Evolutionary conservation across 30 jellyfish, hydroid and myxozoan genomes (phyloP).

Genomic region (Mastigias papua): DNA sequence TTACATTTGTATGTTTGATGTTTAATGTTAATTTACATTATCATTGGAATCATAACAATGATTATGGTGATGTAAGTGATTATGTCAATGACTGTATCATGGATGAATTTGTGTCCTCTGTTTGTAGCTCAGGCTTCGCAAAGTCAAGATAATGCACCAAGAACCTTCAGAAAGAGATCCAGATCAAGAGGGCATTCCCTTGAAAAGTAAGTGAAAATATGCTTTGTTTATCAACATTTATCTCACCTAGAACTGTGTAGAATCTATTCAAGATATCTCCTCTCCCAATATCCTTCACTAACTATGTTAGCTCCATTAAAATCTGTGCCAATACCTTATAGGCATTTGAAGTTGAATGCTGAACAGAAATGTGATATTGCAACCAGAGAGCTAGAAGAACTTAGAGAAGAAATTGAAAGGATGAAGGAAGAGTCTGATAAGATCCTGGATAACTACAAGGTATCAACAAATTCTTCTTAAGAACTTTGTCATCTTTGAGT

Average conservation of each 20-base stretch:
- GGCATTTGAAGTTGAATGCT: slow-evolving; percentile 86
- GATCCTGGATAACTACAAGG: slow-evolving; percentile 88
- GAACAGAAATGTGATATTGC: slow-evolving; percentile 99
- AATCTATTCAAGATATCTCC: not conserved
- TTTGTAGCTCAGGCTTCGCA: slow-evolving; percentile 56
- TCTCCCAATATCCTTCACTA: too few species aligned
- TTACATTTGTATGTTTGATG: too few species aligned
- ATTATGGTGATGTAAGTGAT: too few species aligned
- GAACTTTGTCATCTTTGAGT: not conserved
- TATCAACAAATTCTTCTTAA: not conserved
- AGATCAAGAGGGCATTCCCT: slow-evolving; percentile 88
- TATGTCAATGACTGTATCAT: not conserved
- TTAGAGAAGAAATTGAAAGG: slow-evolving; percentile 86
- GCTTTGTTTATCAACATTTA: not conserved
- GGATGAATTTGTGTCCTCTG: not conserved
- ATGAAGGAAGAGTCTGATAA: slow-evolving; percentile 85
- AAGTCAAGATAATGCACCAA: slow-evolving; percentile 67
- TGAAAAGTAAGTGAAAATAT: slow-evolving; percentile 54
- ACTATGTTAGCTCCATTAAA: too few species aligned
- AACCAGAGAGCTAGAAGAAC: slow-evolving; percentile 93
- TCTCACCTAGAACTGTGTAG: not conserved
- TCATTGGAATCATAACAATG: too few species aligned
- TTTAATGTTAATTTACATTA: too few species aligned
- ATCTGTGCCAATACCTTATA: not conserved
- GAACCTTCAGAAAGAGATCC: slow-evolving; percentile 85